Base-by-base conservation (phyloP, 2,113 vertebrate species). In the Gyps fulvus region DNA sequence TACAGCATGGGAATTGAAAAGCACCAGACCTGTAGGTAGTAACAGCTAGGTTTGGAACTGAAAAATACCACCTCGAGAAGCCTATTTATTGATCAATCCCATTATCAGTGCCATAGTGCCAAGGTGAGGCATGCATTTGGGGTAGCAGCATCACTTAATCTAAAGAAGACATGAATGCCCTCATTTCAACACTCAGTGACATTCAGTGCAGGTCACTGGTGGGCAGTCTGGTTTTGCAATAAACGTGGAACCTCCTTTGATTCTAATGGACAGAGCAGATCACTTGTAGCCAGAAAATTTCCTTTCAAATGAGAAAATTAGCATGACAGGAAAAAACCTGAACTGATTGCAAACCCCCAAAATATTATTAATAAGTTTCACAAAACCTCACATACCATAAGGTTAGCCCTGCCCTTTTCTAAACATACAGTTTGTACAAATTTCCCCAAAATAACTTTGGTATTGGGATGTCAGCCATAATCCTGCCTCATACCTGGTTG, bases 361-460 rank as follows among this genome's bases (percentile, higher is more conserved):
- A 77, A 78, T 55, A 59, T 16, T 42, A 50, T 77, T 54, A 86
- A 25, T 43, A 91, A 74, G 5, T 86, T 92, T 83, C 88, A 86
- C n/a, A 83, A 61, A 96, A 90, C 58, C 83, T 93, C 81, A 69
- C 77, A 85, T 67, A 62, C 73, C 87, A 36, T 76, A 78, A 71
- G 50, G 32, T 27, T 71, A 72, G 58, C 34, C 70, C 29, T 65
- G 95, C 36, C 52, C 54, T 87, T 87, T 85, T 69, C 70, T 78
- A 94, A 90, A 87, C 27, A 82, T 55, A 71, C 8, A 5, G 80
- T 65, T 70, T 93, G 93, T 45, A 89, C 31, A 70, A 34, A 70
- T 73, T 45, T 83, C 66, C 84, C 42, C 50, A 40, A 93, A 96
- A 96, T 96, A 96, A 70, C 74, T 76, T 82, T 50, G 73, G 87